These are phyloP conservation scores for Physocephala rufipes DNA, from an alignment of 2,888 invertebrate genomes.

Conservation along the genomic window DNA sequence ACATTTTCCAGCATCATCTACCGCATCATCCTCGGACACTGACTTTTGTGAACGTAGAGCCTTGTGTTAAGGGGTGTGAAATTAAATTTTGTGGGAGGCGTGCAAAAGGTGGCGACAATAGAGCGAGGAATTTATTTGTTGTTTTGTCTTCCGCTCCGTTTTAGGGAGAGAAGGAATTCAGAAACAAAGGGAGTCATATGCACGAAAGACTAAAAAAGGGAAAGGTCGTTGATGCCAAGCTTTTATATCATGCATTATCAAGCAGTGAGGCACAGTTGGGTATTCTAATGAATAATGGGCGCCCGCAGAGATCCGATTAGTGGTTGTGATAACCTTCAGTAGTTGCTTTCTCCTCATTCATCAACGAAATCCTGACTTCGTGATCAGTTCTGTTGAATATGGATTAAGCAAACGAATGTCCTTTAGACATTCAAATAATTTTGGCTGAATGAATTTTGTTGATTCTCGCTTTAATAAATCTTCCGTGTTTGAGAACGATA, in stretches of 20 bases:
- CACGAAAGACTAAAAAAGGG: neutral
- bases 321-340: slow-evolving; percentile 11
- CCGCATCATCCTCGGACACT: slow-evolving; percentile 26
- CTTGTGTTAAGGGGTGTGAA: slow-evolving; percentile 21
- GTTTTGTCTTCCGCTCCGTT: neutral
- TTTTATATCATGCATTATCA: neutral
- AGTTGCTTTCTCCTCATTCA: neutral
- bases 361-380: neutral
- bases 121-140: slow-evolving; percentile 31
- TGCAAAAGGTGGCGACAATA: slow-evolving; percentile 13
- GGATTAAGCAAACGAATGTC: too few species aligned
- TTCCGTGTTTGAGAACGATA: too few species aligned
- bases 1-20: slow-evolving; percentile 43
- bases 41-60: neutral
- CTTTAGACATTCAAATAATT: too few species aligned
- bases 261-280: neutral
- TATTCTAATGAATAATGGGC: neutral
- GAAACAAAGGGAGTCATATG: neutral
- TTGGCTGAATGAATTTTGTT: too few species aligned
- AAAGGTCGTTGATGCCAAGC: neutral
- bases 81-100: slow-evolving; percentile 29
- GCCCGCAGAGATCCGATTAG: neutral
- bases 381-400: neutral
- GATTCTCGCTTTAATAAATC: too few species aligned
- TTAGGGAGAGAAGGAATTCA: neutral